Conservation (phyloP, 2,888 invertebrate species). For the Allophyes oxyacanthae region DNA sequence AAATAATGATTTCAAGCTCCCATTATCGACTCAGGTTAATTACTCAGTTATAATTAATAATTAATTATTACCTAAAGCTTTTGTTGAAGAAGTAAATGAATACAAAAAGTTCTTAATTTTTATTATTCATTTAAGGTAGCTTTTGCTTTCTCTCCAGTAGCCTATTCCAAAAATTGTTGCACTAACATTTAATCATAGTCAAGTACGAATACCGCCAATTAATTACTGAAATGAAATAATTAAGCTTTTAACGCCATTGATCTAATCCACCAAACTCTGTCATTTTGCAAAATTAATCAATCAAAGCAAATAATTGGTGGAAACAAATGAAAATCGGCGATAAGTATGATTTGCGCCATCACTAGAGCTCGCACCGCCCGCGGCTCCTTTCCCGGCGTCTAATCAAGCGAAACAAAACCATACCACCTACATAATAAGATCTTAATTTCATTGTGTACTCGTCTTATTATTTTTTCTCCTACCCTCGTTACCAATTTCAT, state of each 20-base stretch:
- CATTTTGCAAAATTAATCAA: constrained; percentile 37
- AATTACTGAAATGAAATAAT: neutral
- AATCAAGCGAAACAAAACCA: constrained; percentile 63
- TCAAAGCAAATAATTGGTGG: constrained; percentile 48
- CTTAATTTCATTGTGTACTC: constrained; percentile 60
- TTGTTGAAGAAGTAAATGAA: too few relatives aligned
- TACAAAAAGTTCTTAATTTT: too few relatives aligned
- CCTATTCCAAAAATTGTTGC: too few relatives aligned
- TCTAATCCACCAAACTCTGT: constrained; percentile 29
- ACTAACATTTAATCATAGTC: too few relatives aligned
- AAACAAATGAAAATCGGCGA: constrained; percentile 36
- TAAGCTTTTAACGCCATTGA: constrained; percentile 9
- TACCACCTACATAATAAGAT: constrained; percentile 61
- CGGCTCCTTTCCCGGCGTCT: constrained; percentile 51
- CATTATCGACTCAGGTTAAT: too few relatives aligned
- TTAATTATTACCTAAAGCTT: too few relatives aligned
- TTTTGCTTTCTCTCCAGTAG: too few relatives aligned
- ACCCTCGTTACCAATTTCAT: constrained; percentile 17
- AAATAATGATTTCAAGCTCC: too few relatives aligned
- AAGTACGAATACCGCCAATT: neutral
- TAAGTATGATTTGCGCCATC: constrained; percentile 61
- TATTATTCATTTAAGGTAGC: too few relatives aligned
- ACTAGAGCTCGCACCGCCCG: constrained; percentile 67
- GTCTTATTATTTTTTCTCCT: constrained; percentile 59
- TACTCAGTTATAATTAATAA: too few relatives aligned